Conservation (phyloP, 2,113 vertebrate genomes). For the Mus musculus region GRCm39 chr15:25648501-25649000, state of each 20-base stretch:
- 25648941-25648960: neutral
- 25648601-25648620: neutral
- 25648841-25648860: neutral
- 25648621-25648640: neutral
- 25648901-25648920: neutral
- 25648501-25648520: neutral
- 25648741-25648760: neutral
- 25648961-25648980: neutral
- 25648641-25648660: neutral
- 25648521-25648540: neutral
- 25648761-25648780: neutral
- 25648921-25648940: neutral
- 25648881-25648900: neutral
- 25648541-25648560: neutral
- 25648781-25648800: neutral
- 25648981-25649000: fast-evolving
- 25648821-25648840: too few species aligned
- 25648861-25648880: neutral
- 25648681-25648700: neutral
- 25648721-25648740: neutral
- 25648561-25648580: fast-evolving
- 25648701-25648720: neutral
- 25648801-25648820: neutral
- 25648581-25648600: neutral
- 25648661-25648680: neutral